Evolutionary conservation across 2,888 invertebrate species (phyloP), one percentile per base, ranked within the genome.

Genomic region (Bellardia pandia): DNA sequence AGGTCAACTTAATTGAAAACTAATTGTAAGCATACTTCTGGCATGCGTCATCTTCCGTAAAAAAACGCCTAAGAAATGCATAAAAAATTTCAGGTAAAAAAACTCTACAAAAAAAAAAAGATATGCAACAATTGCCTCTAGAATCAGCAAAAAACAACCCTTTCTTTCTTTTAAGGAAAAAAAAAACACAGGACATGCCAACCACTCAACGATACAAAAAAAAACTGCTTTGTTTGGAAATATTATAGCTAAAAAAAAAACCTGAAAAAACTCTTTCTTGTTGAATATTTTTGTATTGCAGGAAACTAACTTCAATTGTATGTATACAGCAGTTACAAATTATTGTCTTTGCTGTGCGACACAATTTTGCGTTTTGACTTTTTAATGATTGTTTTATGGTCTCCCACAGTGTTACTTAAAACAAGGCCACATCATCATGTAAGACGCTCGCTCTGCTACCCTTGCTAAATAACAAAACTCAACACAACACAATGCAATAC

Each of bases 11-110:
- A 88, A 89, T 89, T 77, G n/a, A 66, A 30, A 9, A 66, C 53
- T 85, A 89, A 89, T 89, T 86, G 88, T 60, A 75, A 85, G 74
- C 85, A 58, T 69, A 48, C 81, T 87, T 82, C 42, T 60, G 87
- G 81, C 87, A 58, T 87, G 87, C 78, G 87, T 85, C 87, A 87
- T 66, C 51, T 74, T 51, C 62, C 45, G 6, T 66, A 69, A 60
- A 74, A 60, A 72, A 51, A 64, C 9, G 37, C 16, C 66, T 13
- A 74, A 66, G 66, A 14, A 48, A 60, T 69, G 40, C 58, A 64
- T 76, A 64, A 72, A 84, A 86, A 79, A 83, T 42, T 3, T 9
- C 77, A 78, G 83, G 83, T 80, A 86, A 84, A 83, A 76, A 79
- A 86, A 1, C 11, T 3, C 3, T 23, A n/a, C 6, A 37, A 69